Percentiles rank a stretch among this genome's conserved stretches.
phyloP scores from a whole-genome alignment of 2,888 invertebrate genomes.

The Eupithecia pulchellata region DNA sequence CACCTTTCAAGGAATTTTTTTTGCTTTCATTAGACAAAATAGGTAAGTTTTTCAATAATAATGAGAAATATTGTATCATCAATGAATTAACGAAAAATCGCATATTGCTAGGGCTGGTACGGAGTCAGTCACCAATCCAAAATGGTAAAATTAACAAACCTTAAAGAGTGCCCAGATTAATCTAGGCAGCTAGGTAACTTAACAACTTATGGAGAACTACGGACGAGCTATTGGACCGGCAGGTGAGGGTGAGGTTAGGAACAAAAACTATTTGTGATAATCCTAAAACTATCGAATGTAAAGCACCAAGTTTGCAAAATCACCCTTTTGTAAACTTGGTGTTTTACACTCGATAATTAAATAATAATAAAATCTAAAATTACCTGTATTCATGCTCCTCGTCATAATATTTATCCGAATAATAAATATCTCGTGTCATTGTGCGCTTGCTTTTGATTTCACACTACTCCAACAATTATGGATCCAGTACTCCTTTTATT shows the following conservation, averaged over 20 bases:
- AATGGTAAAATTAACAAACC: not conserved
- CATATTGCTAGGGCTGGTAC: not conserved
- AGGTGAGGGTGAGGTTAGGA: not conserved
- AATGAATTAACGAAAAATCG: not conserved
- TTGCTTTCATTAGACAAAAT: not conserved
- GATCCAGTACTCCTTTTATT: not conserved
- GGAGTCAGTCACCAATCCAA: not conserved
- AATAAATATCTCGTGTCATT: slow-evolving; percentile 93
- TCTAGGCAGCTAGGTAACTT: not conserved
- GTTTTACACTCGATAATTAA: too few relatives aligned
- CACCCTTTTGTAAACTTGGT: too few relatives aligned
- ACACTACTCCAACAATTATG: not conserved
- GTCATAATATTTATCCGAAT: slow-evolving; percentile 97
- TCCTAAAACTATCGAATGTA: not conserved
- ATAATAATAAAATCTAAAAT: slow-evolving; percentile 3
- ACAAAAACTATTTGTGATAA: not conserved
- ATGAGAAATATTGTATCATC: too few relatives aligned
- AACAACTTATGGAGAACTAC: not conserved
- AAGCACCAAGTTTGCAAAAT: not conserved
- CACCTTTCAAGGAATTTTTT: not conserved
- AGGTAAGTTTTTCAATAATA: too few relatives aligned
- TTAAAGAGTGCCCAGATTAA: not conserved
- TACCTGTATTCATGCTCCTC: slow-evolving; percentile 97
- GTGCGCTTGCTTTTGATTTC: slow-evolving; percentile 36
- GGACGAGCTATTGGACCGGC: not conserved